Percentiles rank a stretch among this genome's conserved stretches.
phyloP scores from a whole-genome alignment of 2,113 vertebrate species.

The Sturnira hondurensis region DNA sequence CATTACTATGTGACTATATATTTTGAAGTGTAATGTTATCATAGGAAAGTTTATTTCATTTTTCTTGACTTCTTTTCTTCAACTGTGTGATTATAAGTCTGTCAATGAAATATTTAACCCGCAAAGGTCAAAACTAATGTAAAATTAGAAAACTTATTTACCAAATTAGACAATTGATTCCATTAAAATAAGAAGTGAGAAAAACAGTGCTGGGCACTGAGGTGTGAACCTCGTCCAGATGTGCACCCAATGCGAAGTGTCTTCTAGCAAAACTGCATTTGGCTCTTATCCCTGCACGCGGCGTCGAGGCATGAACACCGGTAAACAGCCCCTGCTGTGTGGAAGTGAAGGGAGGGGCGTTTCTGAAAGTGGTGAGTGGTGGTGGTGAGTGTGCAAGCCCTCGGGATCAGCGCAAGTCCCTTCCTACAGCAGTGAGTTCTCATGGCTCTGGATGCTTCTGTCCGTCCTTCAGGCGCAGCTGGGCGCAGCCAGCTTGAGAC shows the following conservation, averaged over 20 bases:
- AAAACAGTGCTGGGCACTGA: constrained; percentile 77
- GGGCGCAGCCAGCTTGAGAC: not conserved
- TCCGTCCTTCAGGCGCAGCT: not conserved
- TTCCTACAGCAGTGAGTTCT: not conserved
- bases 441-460: rapidly evolving
- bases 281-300: constrained; percentile 71
- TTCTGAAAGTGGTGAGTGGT: not conserved
- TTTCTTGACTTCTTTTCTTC: constrained; percentile 62
- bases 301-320: constrained; percentile 55
- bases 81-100: constrained; percentile 73
- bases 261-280: constrained; percentile 69
- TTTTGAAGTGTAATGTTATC: constrained; percentile 69
- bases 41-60: constrained; percentile 58
- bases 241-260: constrained; percentile 60
- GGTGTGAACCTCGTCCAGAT: constrained; percentile 81
- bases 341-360: not conserved
- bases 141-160: constrained; percentile 83
- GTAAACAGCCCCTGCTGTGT: constrained; percentile 56
- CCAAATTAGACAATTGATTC: constrained; percentile 77
- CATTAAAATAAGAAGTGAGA: constrained; percentile 87
- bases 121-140: constrained; percentile 77
- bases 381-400: not conserved
- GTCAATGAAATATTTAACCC: constrained; percentile 77
- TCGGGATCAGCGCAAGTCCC: not conserved
- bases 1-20: constrained; percentile 29